Percentiles rank a stretch among this genome's conserved stretches.
phyloP scores from a whole-genome alignment of 2,113 vertebrate genomes.

The Choloepus hoffmanni region DNA sequence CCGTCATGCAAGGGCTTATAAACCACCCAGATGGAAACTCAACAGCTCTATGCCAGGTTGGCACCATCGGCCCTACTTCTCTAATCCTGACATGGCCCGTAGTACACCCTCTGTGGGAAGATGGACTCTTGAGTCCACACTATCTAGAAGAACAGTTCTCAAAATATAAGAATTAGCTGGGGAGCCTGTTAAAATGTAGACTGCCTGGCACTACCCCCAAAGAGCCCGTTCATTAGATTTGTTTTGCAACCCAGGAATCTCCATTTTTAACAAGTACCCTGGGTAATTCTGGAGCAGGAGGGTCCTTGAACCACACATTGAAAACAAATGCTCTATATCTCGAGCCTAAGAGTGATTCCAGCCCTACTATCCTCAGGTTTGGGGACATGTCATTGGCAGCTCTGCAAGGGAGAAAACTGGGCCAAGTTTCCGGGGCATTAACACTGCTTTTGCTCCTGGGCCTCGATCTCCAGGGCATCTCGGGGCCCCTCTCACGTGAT shows the following conservation, averaged over 20 bases:
- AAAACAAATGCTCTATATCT: background rate
- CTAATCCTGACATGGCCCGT: background rate
- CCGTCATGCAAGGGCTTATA: background rate
- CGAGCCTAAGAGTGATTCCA: background rate
- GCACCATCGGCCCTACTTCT: rapidly evolving
- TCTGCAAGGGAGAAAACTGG: background rate
- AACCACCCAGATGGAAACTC: background rate
- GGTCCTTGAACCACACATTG: background rate
- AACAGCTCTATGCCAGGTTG: background rate
- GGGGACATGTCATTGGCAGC: background rate
- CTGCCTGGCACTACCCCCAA: too few species aligned
- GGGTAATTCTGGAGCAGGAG: background rate
- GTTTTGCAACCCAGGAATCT: background rate
- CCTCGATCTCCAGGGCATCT: background rate
- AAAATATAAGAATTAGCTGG: background rate
- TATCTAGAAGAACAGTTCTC: background rate
- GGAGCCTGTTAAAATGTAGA: background rate
- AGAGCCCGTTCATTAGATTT: background rate
- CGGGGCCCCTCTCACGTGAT: background rate
- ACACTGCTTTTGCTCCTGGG: background rate
- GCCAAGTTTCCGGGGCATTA: background rate
- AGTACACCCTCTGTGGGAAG: background rate
- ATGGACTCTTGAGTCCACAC: background rate
- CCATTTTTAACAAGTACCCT: background rate
- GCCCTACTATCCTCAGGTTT: background rate